Conservation (phyloP, 1,140 invertebrate species). For the Nilaparvata lugens region DNA sequence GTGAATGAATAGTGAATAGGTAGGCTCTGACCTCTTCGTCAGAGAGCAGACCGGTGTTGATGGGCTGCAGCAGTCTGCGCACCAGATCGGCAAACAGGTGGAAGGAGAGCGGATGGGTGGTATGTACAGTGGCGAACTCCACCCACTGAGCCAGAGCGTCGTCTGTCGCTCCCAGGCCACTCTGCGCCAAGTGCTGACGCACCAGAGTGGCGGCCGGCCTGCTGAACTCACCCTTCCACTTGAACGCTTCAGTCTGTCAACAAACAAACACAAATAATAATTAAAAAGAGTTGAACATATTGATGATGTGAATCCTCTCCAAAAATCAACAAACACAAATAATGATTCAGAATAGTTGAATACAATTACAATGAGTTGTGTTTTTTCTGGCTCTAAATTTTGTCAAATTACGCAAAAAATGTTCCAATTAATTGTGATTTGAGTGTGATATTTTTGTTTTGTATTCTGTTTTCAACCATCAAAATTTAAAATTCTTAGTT, state of each 20-base stretch:
- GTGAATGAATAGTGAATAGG: not conserved
- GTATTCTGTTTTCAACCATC: too few species aligned
- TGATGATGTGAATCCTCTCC: too few species aligned
- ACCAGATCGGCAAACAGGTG: slow-evolving; percentile 57
- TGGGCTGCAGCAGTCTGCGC: slow-evolving; percentile 50
- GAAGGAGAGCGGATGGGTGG: slow-evolving; percentile 66
- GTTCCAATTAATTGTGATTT: too few species aligned
- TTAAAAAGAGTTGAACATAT: not conserved
- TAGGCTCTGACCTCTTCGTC: slow-evolving; percentile 48
- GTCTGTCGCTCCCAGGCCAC: slow-evolving; percentile 62
- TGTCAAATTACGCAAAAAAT: too few species aligned
- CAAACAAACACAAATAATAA: slow-evolving; percentile 5
- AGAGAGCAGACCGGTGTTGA: slow-evolving; percentile 49
- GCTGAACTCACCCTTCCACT: slow-evolving; percentile 79
- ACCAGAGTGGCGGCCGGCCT: slow-evolving; percentile 71
- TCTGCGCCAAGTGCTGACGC: slow-evolving; percentile 85
- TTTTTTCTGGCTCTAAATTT: too few species aligned
- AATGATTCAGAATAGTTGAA: too few species aligned
- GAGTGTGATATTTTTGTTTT: too few species aligned
- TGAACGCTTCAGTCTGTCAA: slow-evolving; percentile 56
- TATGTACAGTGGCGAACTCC: slow-evolving; percentile 61
- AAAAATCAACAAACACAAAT: too few species aligned
- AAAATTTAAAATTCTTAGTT: too few species aligned
- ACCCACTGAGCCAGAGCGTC: slow-evolving; percentile 62
- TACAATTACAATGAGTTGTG: too few species aligned